These are phyloP conservation scores for Dromas ardeola DNA, from an alignment of 2,113 vertebrate genomes.

Conservation along the genomic window DNA sequence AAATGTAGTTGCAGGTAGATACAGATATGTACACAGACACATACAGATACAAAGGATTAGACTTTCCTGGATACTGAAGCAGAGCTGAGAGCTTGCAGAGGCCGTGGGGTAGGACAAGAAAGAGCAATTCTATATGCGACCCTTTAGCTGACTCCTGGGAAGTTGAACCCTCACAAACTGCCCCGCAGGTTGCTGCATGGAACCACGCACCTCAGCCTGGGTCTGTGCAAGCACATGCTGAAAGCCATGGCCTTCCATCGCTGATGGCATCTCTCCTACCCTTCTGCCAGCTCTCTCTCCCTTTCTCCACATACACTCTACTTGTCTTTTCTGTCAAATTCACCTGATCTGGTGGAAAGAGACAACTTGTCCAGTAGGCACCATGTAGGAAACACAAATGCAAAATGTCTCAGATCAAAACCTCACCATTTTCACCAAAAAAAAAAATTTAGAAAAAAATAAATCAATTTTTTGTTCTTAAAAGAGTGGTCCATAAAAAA, in stretches of 20 bases:
- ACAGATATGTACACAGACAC: background rate
- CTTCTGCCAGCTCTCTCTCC: background rate
- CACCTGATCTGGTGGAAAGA: background rate
- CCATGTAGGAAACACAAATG: background rate
- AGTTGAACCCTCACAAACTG: background rate
- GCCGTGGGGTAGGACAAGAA: accelerated
- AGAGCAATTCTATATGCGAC: accelerated
- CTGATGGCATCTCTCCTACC: background rate
- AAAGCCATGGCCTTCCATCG: background rate
- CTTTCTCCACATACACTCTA: background rate
- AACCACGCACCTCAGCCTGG: background rate
- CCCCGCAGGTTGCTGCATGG: background rate
- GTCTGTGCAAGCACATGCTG: background rate
- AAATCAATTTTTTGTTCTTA: background rate
- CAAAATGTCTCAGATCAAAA: background rate
- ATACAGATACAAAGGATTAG: background rate
- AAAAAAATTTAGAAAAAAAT: no score
- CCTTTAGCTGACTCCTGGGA: accelerated
- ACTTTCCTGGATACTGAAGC: background rate
- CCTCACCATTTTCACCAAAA: background rate
- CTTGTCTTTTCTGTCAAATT: background rate
- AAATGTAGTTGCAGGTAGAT: background rate
- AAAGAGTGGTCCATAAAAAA: background rate
- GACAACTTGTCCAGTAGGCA: background rate
- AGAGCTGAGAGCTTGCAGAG: background rate